phyloP scores from a whole-genome alignment of 1,140 invertebrate genomes.

The Philopotamus ludificatus region DNA sequence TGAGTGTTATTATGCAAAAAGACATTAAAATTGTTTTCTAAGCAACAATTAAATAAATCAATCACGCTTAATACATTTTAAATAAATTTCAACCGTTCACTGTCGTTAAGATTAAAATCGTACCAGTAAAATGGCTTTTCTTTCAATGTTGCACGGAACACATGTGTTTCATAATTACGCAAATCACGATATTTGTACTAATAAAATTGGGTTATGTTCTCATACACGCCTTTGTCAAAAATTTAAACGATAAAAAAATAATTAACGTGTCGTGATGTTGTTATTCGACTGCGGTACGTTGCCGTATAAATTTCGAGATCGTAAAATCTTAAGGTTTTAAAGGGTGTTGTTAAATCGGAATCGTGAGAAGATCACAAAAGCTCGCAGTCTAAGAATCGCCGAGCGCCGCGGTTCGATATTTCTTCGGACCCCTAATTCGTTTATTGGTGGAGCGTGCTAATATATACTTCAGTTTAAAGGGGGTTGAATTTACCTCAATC shows the following conservation, averaged over 20 bases:
- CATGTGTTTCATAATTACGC: conserved; percentile 6
- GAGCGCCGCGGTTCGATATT: too few species aligned
- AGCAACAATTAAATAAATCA: too few species aligned
- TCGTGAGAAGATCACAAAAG: neutral
- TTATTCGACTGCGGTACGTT: neutral
- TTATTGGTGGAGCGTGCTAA: too few species aligned
- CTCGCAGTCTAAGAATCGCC: too few species aligned
- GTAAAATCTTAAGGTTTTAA: neutral
- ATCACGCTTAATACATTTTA: neutral
- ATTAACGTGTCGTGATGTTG: neutral
- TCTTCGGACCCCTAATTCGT: too few species aligned
- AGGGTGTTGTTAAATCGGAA: neutral
- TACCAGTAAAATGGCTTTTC: neutral
- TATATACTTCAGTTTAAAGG: conserved; percentile 3
- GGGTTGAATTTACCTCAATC: conserved; percentile 12
- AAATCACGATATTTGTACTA: conserved; percentile 11
- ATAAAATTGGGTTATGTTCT: neutral
- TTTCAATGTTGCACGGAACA: neutral
- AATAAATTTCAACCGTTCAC: neutral
- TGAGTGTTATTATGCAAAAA: too few species aligned
- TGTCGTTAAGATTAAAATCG: neutral
- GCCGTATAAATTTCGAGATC: neutral
- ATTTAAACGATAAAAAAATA: conserved; percentile 7
- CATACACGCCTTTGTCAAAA: conserved; percentile 16
- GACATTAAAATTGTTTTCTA: too few species aligned